Base-by-base conservation (phyloP, 2,113 vertebrate genomes). In the Tachysurus fulvidraco region DNA sequence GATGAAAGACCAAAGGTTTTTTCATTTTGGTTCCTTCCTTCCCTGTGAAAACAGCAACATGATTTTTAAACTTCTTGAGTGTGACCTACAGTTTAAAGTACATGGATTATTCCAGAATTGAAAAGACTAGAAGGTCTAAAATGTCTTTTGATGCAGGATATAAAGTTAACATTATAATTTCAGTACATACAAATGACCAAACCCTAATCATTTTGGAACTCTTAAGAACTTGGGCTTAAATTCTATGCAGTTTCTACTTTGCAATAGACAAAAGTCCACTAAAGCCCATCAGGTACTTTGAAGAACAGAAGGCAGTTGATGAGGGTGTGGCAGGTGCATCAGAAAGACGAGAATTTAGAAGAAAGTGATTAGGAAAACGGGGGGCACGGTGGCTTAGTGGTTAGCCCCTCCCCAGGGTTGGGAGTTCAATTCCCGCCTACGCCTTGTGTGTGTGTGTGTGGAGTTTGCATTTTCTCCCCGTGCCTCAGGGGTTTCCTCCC, bases 11-110 rank as follows among this genome's bases (percentile, higher is more conserved):
- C 94, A 10, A 94, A 95, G 4, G 93, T 93, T 91, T 94, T 95
- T 23, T 94, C 91, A 46, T 95, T 93, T 88, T 95, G 95, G 28
- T 94, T 95, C 91, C 89, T 95, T n/a, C 95, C 95, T 86, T 95
- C 94, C 44, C 95, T 95, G 92, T 6, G 23, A 21, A 83, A 50
- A 83, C 4, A 65, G 25, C 25, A 83, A 28, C 44, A 46, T 83
- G 62, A 50, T 67, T 21, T 65, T 67, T 59, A 13, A 57, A 36
- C 78, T 67, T 83, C n/a, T 54, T 52, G 21, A 82, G 12, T 2
- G 16, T 62, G 59, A 50, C 41, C 59, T 10, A 30, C 1, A 28
- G 52, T 10, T 55, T n/a, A 54, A 28, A 77, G 52, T 2, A 13
- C 50, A 2, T 55, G 52, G 14, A 78, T 30, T 57, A 16, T 36